Evolutionary conservation across 2,888 invertebrate genomes (phyloP).

Genomic region (Drosophila greeni): DNA sequence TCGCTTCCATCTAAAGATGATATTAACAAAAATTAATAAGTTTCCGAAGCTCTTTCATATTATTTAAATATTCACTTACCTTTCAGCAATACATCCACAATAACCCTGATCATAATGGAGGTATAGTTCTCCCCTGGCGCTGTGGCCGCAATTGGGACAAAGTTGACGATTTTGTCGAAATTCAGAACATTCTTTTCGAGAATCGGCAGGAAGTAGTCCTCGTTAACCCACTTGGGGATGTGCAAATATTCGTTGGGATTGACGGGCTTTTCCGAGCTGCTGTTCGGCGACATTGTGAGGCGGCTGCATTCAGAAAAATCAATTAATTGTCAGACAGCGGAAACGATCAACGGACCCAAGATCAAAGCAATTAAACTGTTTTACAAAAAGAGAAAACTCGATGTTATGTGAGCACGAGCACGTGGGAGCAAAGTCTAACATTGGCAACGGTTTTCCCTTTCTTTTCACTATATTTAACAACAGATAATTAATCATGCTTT

Average conservation of each 20-base stretch:
- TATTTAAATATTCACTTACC: constrained; percentile 43
- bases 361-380: constrained; percentile 15
- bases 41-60: no score
- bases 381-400: neutral
- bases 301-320: constrained; percentile 42
- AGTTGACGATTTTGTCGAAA: constrained; percentile 53
- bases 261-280: constrained; percentile 9
- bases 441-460: neutral
- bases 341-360: constrained; percentile 10
- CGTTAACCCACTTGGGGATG: constrained; percentile 72
- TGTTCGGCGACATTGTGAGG: constrained; percentile 54
- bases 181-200: constrained; percentile 58
- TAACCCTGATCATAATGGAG: constrained; percentile 71
- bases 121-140: constrained; percentile 75
- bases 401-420: neutral
- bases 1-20: constrained; percentile 49
- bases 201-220: constrained; percentile 64
- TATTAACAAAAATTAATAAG: neutral
- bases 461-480: neutral
- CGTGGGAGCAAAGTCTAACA: constrained; percentile 5
- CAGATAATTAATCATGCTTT: neutral
- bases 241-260: constrained; percentile 66
- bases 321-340: constrained; percentile 54
- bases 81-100: constrained; percentile 63
- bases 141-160: constrained; percentile 67